A percentile compares a stretch with the other conserved stretches of the same genome.
Conservation (phyloP, 2,113 vertebrate genomes). For the Rhea americana region DNA sequence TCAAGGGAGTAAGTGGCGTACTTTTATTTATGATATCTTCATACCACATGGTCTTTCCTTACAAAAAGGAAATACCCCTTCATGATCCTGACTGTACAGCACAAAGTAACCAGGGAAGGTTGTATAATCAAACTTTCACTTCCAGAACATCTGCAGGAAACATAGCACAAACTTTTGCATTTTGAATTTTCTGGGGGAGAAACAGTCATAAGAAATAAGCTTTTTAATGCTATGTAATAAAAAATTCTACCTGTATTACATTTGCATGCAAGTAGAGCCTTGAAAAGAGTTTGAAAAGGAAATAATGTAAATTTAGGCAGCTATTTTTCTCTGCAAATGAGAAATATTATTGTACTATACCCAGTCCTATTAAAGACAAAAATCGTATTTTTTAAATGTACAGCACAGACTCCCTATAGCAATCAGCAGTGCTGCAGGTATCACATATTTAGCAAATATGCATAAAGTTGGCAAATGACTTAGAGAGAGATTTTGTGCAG, state of each 20-base stretch:
- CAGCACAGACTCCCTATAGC: background rate
- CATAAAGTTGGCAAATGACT: slow-evolving; percentile 2
- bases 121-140: background rate
- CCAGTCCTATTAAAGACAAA: background rate
- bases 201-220: background rate
- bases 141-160: background rate
- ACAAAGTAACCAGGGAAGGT: background rate
- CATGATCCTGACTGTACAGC: background rate
- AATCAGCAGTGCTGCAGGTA: slow-evolving; percentile 8
- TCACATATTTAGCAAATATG: background rate
- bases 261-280: background rate
- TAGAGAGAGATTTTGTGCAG: slow-evolving; percentile 26
- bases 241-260: background rate
- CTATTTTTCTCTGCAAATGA: background rate
- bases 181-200: background rate
- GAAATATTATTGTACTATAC: background rate
- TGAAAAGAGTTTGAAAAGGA: background rate
- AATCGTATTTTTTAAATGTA: background rate
- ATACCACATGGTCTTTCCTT: background rate
- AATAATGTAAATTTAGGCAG: background rate
- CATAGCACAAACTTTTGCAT: background rate
- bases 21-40: background rate
- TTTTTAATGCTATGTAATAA: background rate
- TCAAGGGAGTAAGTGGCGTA: background rate
- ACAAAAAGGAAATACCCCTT: background rate